Evolutionary conservation across 2,113 vertebrate species (phyloP), one percentile per base, ranked within the genome.

Genomic region (Gavia stellata): DNA sequence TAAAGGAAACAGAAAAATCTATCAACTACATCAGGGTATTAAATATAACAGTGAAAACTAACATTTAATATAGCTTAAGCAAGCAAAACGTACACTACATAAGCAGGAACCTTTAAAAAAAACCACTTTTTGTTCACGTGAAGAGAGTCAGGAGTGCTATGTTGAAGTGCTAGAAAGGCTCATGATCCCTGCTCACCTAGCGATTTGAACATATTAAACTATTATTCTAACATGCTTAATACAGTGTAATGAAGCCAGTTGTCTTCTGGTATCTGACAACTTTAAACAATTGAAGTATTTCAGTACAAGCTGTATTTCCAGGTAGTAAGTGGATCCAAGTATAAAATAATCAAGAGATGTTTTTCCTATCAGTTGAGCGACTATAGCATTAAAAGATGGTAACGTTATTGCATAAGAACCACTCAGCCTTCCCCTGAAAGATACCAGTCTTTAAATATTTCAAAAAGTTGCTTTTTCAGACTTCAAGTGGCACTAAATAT

Each of bases 401-500:
- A 88, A 67, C 3, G 3, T 58, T 45, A 78, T 9, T 36, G 55
- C 24, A 14, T 6, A 66, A 79, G 78, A 84, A 24, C n/a, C 4
- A 3, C 40, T 55, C 40, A 29, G 63, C 26, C 49, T 72, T 78
- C 40, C 72, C 52, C 28, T 81, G 34, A 65, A 88, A 94, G 52
- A 72, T 65, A 34, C 50, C 62, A 52, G 42, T 33, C 28, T 78
- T 62, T 65, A 67, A 59, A 63, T 81, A 67, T 55, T 94, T 94
- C 62, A 71, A 28, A 74, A 72, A 92, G 62, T 58, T 61, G 59
- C 85, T 86, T 95, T 95, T 66, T 33, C 23, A 58, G 42, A n/a
- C 53, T 49, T 66, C 5, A 1, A 85, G 61, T 17, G 80, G 56
- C 67, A 92, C 55, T 93, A 88, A 81, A 68, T 73, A 87, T 81